Conservation (phyloP, 2,888 invertebrate species). For the Allygus modestus region DNA sequence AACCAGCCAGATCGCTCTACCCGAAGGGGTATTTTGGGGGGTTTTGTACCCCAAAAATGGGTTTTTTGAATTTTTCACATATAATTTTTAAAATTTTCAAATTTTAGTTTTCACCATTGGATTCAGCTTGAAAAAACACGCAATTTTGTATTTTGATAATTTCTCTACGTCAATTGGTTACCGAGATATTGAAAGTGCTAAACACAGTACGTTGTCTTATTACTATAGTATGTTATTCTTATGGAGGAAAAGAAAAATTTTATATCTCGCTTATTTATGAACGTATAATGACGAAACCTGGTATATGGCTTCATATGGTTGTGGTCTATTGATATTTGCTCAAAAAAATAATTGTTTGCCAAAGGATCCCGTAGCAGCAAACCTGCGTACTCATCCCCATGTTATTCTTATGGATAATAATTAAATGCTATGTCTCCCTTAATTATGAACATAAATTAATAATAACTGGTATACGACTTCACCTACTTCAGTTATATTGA, state of each 20-base stretch:
- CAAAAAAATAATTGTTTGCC: background rate
- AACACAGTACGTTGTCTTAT: background rate
- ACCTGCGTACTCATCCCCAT: background rate
- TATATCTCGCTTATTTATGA: background rate
- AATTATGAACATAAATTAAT: no score
- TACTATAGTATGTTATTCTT: background rate
- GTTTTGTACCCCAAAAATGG: background rate
- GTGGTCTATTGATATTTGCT: background rate
- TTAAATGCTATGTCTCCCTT: no score
- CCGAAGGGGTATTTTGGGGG: background rate
- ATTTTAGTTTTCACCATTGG: background rate
- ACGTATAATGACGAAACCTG: background rate
- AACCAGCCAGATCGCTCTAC: background rate
- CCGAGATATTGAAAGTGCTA: background rate
- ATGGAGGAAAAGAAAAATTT: background rate
- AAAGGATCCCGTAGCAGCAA: background rate
- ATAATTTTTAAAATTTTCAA: background rate
- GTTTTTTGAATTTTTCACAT: background rate
- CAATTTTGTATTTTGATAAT: background rate
- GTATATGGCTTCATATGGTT: background rate
- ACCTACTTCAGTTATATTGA: no score
- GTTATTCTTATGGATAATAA: background rate
- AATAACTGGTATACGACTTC: no score
- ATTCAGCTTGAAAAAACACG: constrained; percentile 4
- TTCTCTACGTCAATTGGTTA: constrained; percentile 1